Evolutionary conservation across 1,140 invertebrate genomes (phyloP).

Genomic region (Ylistrum balloti): DNA sequence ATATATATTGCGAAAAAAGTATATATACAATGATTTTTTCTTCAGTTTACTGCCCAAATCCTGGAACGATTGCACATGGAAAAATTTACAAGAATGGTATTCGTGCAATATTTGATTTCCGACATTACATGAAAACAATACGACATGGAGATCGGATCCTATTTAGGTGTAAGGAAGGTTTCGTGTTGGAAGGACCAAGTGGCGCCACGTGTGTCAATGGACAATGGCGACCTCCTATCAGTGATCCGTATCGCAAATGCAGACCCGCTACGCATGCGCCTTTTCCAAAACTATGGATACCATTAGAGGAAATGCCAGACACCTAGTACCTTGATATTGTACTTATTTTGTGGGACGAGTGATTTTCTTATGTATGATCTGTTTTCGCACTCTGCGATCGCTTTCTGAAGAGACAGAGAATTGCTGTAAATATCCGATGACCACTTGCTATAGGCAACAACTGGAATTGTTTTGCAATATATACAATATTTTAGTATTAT

Average conservation of each 20-base stretch:
- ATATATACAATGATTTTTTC: not conserved
- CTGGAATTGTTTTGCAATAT: not conserved
- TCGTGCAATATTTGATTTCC: conserved; percentile 68
- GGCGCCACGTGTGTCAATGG: conserved; percentile 96
- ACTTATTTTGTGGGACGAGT: not conserved
- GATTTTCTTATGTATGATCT: no score
- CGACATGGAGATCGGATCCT: conserved; percentile 87
- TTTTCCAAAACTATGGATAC: conserved; percentile 68
- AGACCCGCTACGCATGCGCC: conserved; percentile 64
- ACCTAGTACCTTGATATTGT: not conserved
- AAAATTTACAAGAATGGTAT: conserved; percentile 69
- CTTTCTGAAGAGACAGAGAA: no score
- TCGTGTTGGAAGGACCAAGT: conserved; percentile 91
- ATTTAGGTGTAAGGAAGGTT: conserved; percentile 96
- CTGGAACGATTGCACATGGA: conserved; percentile 73
- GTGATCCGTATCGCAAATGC: conserved; percentile 62
- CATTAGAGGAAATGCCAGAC: conserved; percentile 62
- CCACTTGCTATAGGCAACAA: not conserved
- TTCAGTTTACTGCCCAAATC: conserved; percentile 75
- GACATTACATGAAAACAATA: conserved; percentile 72
- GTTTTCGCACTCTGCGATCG: no score
- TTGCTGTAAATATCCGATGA: no score
- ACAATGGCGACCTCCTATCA: conserved; percentile 89
- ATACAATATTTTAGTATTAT: no score
- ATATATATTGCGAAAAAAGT: not conserved